These are phyloP conservation scores for Ateles fusciceps DNA, from an alignment of 2,797 vertebrate species.

Conservation along the genomic window DNA sequence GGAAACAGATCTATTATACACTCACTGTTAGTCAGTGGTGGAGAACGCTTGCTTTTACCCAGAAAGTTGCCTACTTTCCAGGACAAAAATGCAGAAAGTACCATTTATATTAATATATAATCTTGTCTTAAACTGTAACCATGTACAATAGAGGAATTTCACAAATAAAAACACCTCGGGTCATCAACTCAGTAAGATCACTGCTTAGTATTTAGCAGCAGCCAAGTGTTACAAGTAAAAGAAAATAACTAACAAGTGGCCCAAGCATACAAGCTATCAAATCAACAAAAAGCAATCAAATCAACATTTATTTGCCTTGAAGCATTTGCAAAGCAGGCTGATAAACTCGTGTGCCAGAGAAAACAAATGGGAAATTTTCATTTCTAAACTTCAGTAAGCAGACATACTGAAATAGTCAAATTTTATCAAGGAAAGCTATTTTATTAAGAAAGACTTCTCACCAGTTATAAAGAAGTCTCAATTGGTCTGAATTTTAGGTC, in stretches of 20 bases:
- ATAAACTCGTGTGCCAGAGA: conserved; percentile 67
- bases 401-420: conserved; percentile 4
- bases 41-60: not conserved
- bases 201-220: conserved; percentile 38
- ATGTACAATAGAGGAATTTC: not conserved
- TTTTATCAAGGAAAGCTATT: conserved; percentile 43
- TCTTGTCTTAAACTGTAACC: conserved; percentile 14
- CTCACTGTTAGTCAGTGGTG: conserved; percentile 13
- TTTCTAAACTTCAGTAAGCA: conserved; percentile 47
- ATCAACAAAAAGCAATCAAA: conserved; percentile 62
- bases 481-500: conserved; percentile 41
- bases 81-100: conserved; percentile 41
- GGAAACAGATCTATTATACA: not conserved
- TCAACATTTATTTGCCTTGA: conserved; percentile 41
- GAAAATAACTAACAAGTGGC: conserved; percentile 33
- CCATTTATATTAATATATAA: not conserved
- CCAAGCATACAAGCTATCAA: conserved; percentile 30
- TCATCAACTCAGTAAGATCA: conserved; percentile 5
- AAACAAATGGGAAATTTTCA: conserved; percentile 73
- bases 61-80: conserved; percentile 41
- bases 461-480: conserved; percentile 41
- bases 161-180: not conserved
- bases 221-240: conserved; percentile 28
- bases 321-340: conserved; percentile 59
- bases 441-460: conserved; percentile 19